A percentile compares a stretch with the other conserved stretches of the same genome.
Evolutionary conservation across 1,140 invertebrate species (phyloP).

Genomic region (Euura saliciscinereae): DNA sequence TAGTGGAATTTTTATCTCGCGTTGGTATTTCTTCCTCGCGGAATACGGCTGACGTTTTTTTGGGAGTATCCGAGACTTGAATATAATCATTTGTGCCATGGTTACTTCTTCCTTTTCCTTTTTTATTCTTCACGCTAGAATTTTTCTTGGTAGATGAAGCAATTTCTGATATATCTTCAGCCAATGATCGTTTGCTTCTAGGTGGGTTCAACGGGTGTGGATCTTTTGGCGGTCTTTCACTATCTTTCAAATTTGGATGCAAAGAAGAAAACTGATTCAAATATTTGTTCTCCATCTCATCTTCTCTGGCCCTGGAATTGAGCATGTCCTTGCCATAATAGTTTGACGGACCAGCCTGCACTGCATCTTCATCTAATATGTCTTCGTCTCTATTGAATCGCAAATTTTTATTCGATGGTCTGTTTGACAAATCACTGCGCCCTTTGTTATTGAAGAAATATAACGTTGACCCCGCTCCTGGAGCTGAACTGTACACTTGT

Average conservation of each 20-base stretch:
- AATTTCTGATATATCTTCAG: conserved; percentile 28
- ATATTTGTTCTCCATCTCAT: conserved; percentile 7
- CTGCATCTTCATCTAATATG: conserved; percentile 6
- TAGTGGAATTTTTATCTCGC: conserved; percentile 13
- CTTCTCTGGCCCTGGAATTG: background rate
- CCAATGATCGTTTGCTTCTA: conserved; percentile 21
- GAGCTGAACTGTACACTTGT: conserved; percentile 8
- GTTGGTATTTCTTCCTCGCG: conserved; percentile 15
- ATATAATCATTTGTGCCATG: background rate
- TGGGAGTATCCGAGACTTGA: background rate
- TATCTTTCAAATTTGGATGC: conserved; percentile 27
- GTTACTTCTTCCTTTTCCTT: background rate
- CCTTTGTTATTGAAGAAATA: conserved; percentile 15
- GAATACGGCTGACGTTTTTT: conserved; percentile 2
- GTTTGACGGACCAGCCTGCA: background rate
- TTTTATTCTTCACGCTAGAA: background rate
- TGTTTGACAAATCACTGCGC: conserved; percentile 14
- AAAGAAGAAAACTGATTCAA: conserved; percentile 25
- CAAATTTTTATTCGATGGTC: conserved; percentile 12
- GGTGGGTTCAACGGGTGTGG: conserved; percentile 18
- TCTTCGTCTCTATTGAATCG: conserved; percentile 21
- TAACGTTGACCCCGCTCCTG: conserved; percentile 11
- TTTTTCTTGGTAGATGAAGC: conserved; percentile 18
- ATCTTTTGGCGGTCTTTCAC: conserved; percentile 27
- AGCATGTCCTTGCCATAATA: background rate